Evolutionary conservation across 2,113 vertebrate genomes (phyloP).

Genomic region (Cromileptes altivelis): DNA sequence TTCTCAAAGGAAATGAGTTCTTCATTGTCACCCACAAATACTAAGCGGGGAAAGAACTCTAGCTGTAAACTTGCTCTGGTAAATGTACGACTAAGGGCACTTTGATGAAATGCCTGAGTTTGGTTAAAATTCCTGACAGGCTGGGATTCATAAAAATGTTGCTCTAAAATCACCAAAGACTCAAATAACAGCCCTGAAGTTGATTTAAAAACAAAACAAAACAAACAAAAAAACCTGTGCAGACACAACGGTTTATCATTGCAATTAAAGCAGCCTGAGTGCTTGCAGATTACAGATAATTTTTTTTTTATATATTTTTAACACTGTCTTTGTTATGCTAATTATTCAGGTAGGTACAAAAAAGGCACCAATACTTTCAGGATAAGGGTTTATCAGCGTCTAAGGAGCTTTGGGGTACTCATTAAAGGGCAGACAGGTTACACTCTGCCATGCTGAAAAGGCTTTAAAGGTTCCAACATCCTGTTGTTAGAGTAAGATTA

Average conservation of each 20-base stretch:
- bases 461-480: background rate
- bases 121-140: slow-evolving; percentile 7
- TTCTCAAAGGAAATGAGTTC: slow-evolving; percentile 4
- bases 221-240: background rate
- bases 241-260: slow-evolving; percentile 27
- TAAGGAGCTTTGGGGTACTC: slow-evolving; percentile 35
- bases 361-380: background rate
- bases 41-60: background rate
- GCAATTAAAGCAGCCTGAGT: slow-evolving; percentile 28
- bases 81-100: slow-evolving; percentile 9
- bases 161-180: slow-evolving; percentile 2
- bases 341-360: slow-evolving; percentile 30
- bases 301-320: slow-evolving; percentile 43
- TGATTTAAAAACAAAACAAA: background rate
- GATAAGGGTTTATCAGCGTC: slow-evolving; percentile 33
- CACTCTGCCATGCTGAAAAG: background rate
- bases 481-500: slow-evolving; percentile 5
- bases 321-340: slow-evolving; percentile 41
- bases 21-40: background rate
- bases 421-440: slow-evolving; percentile 20
- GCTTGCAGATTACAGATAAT: slow-evolving; percentile 29
- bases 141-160: slow-evolving; percentile 15
- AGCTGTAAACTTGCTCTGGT: background rate
- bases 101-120: slow-evolving; percentile 19
- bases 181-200: slow-evolving; percentile 12